phyloP scores from a whole-genome alignment of 1,140 invertebrate genomes.

The Apis laboriosa region DNA sequence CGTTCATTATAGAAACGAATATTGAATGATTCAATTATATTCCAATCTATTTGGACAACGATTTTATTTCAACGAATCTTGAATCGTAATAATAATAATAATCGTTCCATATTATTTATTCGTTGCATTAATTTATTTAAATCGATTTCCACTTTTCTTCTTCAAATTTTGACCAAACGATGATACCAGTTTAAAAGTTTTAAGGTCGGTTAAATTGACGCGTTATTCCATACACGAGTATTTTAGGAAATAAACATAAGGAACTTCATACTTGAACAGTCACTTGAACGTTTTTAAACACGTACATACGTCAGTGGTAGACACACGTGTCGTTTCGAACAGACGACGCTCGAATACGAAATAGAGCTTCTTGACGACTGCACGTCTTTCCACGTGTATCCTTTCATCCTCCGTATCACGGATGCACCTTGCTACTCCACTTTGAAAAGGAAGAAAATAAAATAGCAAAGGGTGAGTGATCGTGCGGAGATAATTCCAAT shows the following conservation, averaged over 20 bases:
- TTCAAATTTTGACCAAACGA: too few relatives aligned
- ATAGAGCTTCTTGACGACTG: slow-evolving; percentile 45
- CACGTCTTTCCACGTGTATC: slow-evolving; percentile 28
- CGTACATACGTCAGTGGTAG: slow-evolving; percentile 18
- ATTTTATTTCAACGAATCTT: too few relatives aligned
- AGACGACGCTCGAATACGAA: slow-evolving; percentile 66
- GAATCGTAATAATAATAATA: too few relatives aligned
- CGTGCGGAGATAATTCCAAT: background rate
- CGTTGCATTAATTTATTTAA: too few relatives aligned
- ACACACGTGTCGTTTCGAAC: slow-evolving; percentile 52
- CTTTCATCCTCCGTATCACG: slow-evolving; percentile 8
- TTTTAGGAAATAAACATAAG: background rate
- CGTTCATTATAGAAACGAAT: too few relatives aligned
- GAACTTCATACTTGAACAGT: background rate
- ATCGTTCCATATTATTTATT: too few relatives aligned
- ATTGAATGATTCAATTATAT: too few relatives aligned
- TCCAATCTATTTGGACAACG: too few relatives aligned
- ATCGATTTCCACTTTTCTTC: too few relatives aligned
- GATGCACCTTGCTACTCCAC: slow-evolving; percentile 1
- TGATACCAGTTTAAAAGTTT: too few relatives aligned
- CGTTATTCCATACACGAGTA: background rate
- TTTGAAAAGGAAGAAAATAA: slow-evolving; percentile 19
- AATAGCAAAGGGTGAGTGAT: background rate
- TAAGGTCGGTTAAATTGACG: too few relatives aligned
- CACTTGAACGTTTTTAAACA: slow-evolving; percentile 22